Evolutionary conservation across 2,113 vertebrate species (phyloP), one percentile per base, ranked within the genome.

Genomic region (Lagenorhynchus albirostris): DNA sequence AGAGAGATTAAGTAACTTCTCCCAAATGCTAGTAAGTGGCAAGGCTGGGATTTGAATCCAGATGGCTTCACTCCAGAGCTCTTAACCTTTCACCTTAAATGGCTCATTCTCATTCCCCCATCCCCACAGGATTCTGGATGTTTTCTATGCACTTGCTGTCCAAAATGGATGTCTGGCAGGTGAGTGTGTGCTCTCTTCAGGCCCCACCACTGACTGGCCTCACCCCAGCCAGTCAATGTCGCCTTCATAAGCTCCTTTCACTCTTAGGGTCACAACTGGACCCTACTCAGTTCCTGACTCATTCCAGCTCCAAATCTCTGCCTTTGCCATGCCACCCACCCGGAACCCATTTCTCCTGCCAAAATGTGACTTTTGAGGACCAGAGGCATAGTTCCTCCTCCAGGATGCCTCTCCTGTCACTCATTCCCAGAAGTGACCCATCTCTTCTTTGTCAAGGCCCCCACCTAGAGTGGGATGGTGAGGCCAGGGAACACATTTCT

Each of bases 81-180:
- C 76, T 73, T 67, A 67, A 23, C 33, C 8, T 65, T 82, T n/a
- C 47, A 25, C 55, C 20, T 41, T 71, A 89, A 80, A 80, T 10
- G 4, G 26, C 36, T 96, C 44, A 14, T 50, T 85, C 63, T 95
- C 71, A 21, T 68, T 91, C 23, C 70, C 20, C 1, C 21, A 89
- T 5, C 29, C 53, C 58, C 41, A 60, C 95, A 98, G 98, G 95
- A 62, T 98, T 98, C 92, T 98, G 98, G 98, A 4, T 97, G 8
- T 53, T 96, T 63, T 97, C 94, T 71, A 82, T 98, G 14, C 96
- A 96, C 6, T 60, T 97, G 33, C 98, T 97, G 9, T 95, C 97
- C 5, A 97, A 89, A 95, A 10, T 98, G 96, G 74, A 96, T 94
- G n/a, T 97, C 92, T 97, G 98, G 97, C 83, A 97, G 97, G 93